Conservation (phyloP, 2,797 vertebrate species). For the Poeciliopsis presidionis region DNA sequence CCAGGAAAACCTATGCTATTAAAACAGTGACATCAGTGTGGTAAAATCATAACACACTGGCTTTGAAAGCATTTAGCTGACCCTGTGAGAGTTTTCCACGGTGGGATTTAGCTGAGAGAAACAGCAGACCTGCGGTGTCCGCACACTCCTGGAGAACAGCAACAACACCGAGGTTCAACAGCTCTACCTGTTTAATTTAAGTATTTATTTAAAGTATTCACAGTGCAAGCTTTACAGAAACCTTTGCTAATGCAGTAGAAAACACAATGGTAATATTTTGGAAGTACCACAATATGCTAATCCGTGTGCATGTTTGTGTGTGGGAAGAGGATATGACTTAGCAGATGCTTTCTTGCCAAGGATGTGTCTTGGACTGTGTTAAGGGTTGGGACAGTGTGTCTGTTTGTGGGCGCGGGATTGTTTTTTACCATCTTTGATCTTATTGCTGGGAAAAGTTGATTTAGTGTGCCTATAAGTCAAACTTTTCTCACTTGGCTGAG, state of each 20-base stretch:
- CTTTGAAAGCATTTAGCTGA: slow-evolving; percentile 63
- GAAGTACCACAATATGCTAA: slow-evolving; percentile 19
- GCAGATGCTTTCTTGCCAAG: slow-evolving; percentile 30
- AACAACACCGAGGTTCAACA: slow-evolving; percentile 28
- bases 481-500: slow-evolving; percentile 59
- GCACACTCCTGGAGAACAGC: slow-evolving; percentile 43
- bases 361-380: slow-evolving; percentile 42
- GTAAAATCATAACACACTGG: slow-evolving; percentile 64
- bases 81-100: slow-evolving; percentile 58
- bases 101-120: slow-evolving; percentile 67
- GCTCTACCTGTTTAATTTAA: slow-evolving; percentile 50
- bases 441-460: slow-evolving; percentile 57
- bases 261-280: slow-evolving; percentile 11
- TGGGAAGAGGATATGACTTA: slow-evolving; percentile 30
- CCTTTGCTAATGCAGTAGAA: slow-evolving; percentile 16
- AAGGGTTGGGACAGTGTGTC: slow-evolving; percentile 39
- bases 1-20: slow-evolving; percentile 66
- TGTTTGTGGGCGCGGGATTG: slow-evolving; percentile 48
- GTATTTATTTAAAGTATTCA: slow-evolving; percentile 25
- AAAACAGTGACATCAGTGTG: slow-evolving; percentile 71
- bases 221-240: slow-evolving; percentile 56
- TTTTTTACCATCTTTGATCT: slow-evolving; percentile 53
- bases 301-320: slow-evolving; percentile 14
- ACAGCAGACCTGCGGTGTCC: slow-evolving; percentile 58
- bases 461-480: slow-evolving; percentile 62